Base-by-base conservation (phyloP, 2,797 vertebrate genomes). In the Geotrypetes seraphini region DNA sequence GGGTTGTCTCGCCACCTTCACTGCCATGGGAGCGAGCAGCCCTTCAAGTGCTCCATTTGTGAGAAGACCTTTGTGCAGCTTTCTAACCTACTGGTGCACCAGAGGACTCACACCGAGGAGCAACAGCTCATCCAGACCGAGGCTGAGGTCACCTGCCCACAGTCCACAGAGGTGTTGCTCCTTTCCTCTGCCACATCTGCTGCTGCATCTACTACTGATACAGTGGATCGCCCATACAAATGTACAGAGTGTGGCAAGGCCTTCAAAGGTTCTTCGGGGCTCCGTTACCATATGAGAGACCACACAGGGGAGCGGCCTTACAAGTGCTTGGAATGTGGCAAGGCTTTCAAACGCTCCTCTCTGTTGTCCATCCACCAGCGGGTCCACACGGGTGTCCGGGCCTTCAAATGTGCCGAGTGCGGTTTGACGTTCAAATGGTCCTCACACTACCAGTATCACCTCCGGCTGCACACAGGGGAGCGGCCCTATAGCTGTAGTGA, bases 281-380 rank as follows among this genome's bases (percentile, higher is more conserved):
- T 90, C 36, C 81, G 83, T 2, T 39, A 71, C 33, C 84, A 89
- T 72, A 83, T 81, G 58, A 84, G 87, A 66, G 82, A 83, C 66
- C 88, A 91, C 57, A 86, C 80, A 4, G 84, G 86, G 26, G 69
- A 87, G 52, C 71, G 84, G 13, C 86, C 84, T 24, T 86, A 85
- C 29, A 64, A 37, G 22, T 89, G 87, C 53, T 51, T 78, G 31
- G 75, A 87, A 49, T 88, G 86, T 50, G 83, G 84, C 25, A 91
- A 92, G 62, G 89, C 88, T 68, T 94, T 92, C 71, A 94, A 94
- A 70, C 88, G 90, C 43, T 92, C 90, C 0, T 94, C 90, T 0
- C 71, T 94, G 36, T 82, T 94, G 41, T 88, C 86, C 31, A 94
- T 94, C 57, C 90, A 94, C 67, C 90, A 94, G 69, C 39, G 91